Conservation (phyloP, 1,140 invertebrate genomes). For the Protaetia brevitarsis region DNA sequence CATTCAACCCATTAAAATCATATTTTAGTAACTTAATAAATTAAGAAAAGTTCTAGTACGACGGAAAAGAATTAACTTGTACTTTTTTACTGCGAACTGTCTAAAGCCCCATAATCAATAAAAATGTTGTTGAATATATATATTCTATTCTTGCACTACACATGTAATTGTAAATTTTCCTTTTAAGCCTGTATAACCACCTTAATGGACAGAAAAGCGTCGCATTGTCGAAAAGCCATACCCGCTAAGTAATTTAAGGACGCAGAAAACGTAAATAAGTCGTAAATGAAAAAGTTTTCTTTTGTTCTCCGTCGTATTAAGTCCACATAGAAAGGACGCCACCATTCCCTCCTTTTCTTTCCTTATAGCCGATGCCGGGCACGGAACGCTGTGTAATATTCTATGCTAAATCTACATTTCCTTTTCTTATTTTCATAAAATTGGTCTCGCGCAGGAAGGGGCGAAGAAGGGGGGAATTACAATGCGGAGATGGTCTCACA, state of each 20-base stretch:
- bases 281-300: conserved; percentile 12
- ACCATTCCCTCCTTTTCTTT: too few species aligned
- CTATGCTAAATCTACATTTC: conserved; percentile 31
- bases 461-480: conserved; percentile 30
- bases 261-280: neutral
- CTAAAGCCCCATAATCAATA: too few species aligned
- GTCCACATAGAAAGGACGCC: too few species aligned
- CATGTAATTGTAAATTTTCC: too few species aligned
- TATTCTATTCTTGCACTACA: too few species aligned
- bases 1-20: too few species aligned
- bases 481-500: conserved; percentile 28
- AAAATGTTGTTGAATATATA: too few species aligned
- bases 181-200: neutral
- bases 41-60: too few species aligned
- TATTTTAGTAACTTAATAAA: too few species aligned
- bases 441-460: conserved; percentile 19
- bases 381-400: conserved; percentile 28
- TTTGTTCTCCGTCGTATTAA: neutral
- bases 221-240: neutral
- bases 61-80: too few species aligned
- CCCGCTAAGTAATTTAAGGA: conserved; percentile 3
- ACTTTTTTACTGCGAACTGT: too few species aligned
- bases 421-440: conserved; percentile 32
- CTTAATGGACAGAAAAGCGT: neutral
- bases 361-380: conserved; percentile 12